Conservation (phyloP, 2,888 invertebrate genomes). For the Macropis europaea region DNA sequence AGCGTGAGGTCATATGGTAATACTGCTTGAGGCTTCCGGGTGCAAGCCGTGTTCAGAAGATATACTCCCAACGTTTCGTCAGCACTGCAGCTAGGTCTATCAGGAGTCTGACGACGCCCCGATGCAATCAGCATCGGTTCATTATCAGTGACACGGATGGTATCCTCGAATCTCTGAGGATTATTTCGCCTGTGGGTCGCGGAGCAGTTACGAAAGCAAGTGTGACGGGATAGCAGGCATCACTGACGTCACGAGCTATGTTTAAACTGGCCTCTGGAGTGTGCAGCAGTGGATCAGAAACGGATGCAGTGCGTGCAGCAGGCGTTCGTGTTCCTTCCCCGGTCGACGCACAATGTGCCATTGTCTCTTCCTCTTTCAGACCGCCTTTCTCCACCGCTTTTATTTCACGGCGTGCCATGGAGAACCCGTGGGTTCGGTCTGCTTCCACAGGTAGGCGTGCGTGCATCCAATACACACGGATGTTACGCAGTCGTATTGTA, state of each 20-base stretch:
- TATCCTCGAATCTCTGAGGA: background rate
- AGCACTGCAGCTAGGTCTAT: too few relatives aligned
- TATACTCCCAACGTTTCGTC: too few relatives aligned
- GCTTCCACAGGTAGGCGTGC: constrained; percentile 9
- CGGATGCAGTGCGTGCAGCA: constrained; percentile 66
- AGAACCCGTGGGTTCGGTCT: background rate
- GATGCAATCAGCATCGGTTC: too few relatives aligned
- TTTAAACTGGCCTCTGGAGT: constrained; percentile 60
- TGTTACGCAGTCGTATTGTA: too few relatives aligned
- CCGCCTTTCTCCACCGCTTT: constrained; percentile 41
- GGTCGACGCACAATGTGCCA: constrained; percentile 68
- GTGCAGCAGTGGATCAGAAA: constrained; percentile 64
- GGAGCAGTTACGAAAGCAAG: constrained; percentile 19
- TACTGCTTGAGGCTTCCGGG: too few relatives aligned
- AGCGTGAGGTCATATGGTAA: too few relatives aligned
- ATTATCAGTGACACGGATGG: too few relatives aligned
- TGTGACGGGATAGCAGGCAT: constrained; percentile 24
- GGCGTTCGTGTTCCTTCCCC: constrained; percentile 38
- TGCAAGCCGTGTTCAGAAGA: too few relatives aligned
- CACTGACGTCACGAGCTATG: constrained; percentile 71
- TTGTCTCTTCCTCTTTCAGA: constrained; percentile 64
- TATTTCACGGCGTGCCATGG: constrained; percentile 23
- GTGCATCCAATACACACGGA: background rate
- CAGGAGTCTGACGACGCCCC: too few relatives aligned
- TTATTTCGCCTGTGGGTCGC: background rate